phyloP scores from a whole-genome alignment of 2,113 vertebrate genomes.

The Tretioscincus oriximinensis region DNA sequence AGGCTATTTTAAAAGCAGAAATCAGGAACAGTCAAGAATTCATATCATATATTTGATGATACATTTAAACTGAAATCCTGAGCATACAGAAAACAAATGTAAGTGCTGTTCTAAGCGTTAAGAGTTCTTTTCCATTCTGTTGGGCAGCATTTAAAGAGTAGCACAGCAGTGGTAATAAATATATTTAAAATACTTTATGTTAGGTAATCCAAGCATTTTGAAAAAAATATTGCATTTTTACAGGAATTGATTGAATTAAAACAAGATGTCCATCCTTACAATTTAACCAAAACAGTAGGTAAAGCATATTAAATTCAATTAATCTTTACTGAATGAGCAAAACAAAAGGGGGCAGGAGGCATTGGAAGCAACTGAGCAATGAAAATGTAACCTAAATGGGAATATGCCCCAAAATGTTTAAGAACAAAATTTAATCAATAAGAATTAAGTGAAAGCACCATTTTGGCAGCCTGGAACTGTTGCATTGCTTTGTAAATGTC shows the following conservation, averaged over 20 bases:
- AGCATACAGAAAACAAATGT: background rate
- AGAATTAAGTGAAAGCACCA: background rate
- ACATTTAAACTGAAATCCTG: constrained; percentile 4
- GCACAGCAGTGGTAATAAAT: background rate
- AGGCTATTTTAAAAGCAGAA: background rate
- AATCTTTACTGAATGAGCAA: background rate
- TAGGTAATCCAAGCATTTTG: background rate
- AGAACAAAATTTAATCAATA: background rate
- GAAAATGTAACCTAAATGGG: background rate
- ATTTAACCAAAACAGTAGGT: background rate
- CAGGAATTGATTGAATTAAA: background rate
- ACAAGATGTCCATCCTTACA: background rate
- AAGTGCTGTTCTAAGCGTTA: background rate
- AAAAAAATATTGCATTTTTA: background rate
- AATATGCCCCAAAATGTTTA: background rate
- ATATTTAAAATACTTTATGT: background rate
- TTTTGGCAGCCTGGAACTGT: background rate
- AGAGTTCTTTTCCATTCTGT: background rate
- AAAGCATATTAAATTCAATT: background rate
- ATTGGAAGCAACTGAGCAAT: background rate
- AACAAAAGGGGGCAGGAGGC: background rate
- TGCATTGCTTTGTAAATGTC: background rate
- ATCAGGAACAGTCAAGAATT: background rate
- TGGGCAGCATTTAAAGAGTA: background rate
- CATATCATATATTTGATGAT: background rate